Base-by-base conservation (phyloP, 2,797 vertebrate genomes). In the Schizopygopsis pylzovi region DNA sequence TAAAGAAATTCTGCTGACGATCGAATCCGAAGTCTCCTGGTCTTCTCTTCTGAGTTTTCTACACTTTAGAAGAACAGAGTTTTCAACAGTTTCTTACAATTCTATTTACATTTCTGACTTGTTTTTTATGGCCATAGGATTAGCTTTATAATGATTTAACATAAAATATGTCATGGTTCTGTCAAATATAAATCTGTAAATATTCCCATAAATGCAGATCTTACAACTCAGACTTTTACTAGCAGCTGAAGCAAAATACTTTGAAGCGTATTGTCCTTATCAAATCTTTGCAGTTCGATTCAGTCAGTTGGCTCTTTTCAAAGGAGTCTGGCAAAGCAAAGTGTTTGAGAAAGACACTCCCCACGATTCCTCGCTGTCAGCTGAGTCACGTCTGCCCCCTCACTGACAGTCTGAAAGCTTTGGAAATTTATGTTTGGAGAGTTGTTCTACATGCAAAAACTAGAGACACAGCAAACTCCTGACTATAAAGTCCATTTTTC, bases 311-410 rank as follows among this genome's bases (percentile, higher is more conserved):
- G 18, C 43, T 82, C 52, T 72, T 61, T 73, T 82, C 39, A 82
- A 82, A 61, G 52, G 7, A 37, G 70, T 83, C 71, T 83, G 70
- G 56, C 71, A 75, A 37, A 33, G 70, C 4, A 75, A 83, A 63
- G 22, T 10, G 41, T 73, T 73, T 75, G 25, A 83, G 70, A 82
- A 72, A 83, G 81, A 83, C 70, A 47, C 54, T 83, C 81, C 68
- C 54, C 70, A 65, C n/a, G 16, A 52, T 37, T 61, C 54, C 59
- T 15, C 10, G 65, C 59, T 45, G 54, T 43, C 79, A 77, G 79
- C 75, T 39, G 68, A 83, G 56, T 80, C 76, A 72, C 15, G 37
- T 43, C 45, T 65, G 39, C 28, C 61, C 68, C 59, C 41, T 59
- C 61, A 25, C 79, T 75, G 20, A 83, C 67, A 61, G 41, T 59